Conservation (phyloP, 2,888 invertebrate genomes). For the Palloptera scutellata region DNA sequence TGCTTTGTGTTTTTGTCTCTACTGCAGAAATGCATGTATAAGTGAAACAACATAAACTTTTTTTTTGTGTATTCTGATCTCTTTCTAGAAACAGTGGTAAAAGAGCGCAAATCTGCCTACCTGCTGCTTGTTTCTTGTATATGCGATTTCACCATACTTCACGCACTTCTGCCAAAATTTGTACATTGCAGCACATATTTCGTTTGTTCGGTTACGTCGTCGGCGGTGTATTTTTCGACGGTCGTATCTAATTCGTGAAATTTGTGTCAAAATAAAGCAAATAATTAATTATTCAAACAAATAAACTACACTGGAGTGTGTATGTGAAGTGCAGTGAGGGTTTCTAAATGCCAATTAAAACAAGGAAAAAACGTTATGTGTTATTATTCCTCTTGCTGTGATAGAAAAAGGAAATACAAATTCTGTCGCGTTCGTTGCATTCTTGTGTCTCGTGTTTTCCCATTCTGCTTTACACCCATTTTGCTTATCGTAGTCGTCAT, state of each 20-base stretch:
- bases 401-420: neutral
- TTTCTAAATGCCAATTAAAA: neutral
- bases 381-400: neutral
- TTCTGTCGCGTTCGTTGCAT: neutral
- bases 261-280: constrained; percentile 9
- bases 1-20: constrained; percentile 36
- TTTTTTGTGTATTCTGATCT: no score
- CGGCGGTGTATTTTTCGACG: constrained; percentile 26
- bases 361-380: no score
- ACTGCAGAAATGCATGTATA: constrained; percentile 31
- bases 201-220: constrained; percentile 34
- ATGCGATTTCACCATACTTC: no score
- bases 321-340: neutral
- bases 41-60: constrained; percentile 12
- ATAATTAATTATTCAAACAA: constrained; percentile 9
- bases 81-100: neutral
- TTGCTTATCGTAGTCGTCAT: no score
- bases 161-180: constrained; percentile 21
- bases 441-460: constrained; percentile 3
- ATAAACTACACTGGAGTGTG: constrained; percentile 4
- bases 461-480: no score
- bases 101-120: constrained; percentile 20
- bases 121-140: constrained; percentile 31
- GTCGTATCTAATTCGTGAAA: constrained; percentile 8
- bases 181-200: constrained; percentile 40